These are phyloP conservation scores for Lutraria lutraria DNA, from an alignment of 2,888 invertebrate genomes.

Conservation along the genomic window DNA sequence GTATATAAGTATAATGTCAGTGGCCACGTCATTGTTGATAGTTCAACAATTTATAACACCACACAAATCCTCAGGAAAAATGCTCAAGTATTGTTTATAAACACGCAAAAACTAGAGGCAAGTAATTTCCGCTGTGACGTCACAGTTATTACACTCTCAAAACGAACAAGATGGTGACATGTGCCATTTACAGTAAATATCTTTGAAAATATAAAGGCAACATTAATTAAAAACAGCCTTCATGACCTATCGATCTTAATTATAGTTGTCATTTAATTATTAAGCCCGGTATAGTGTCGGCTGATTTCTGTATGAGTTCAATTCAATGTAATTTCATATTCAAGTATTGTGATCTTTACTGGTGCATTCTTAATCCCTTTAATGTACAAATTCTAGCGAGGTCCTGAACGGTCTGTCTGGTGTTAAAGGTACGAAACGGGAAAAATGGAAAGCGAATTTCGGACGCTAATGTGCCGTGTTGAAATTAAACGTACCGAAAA, in stretches of 20 bases:
- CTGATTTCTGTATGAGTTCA: not conserved
- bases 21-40: no score
- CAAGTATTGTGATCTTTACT: not conserved
- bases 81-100: no score
- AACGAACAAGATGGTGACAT: not conserved
- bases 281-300: not conserved
- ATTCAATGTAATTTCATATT: not conserved
- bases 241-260: not conserved
- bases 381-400: slow-evolving; percentile 12
- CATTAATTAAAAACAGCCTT: not conserved
- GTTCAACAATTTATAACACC: no score
- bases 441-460: slow-evolving; percentile 42
- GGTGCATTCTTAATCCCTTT: slow-evolving; percentile 8
- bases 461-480: slow-evolving; percentile 56
- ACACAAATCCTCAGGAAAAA: no score
- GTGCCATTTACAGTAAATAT: not conserved
- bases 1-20: no score
- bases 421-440: slow-evolving; percentile 17
- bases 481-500: slow-evolving; percentile 67
- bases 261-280: not conserved
- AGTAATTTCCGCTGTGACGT: not conserved
- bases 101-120: no score
- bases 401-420: not conserved
- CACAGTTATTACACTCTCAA: not conserved
- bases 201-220: not conserved